These are phyloP conservation scores for Poeciliopsis retropinna DNA, from an alignment of 2,113 vertebrate species.

Conservation along the genomic window DNA sequence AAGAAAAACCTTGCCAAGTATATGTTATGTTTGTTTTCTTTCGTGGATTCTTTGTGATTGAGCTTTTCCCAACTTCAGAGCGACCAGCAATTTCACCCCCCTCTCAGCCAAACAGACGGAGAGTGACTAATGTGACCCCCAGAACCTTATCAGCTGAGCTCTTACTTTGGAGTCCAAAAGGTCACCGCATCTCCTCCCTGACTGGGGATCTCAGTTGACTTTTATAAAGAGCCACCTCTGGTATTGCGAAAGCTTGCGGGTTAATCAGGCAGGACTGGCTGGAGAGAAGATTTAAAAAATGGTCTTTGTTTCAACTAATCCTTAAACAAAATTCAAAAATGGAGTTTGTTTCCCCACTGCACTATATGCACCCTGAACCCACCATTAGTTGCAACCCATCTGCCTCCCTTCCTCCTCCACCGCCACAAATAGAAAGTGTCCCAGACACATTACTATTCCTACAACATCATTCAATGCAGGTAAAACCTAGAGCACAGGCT, in stretches of 20 bases:
- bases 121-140: conserved; percentile 9
- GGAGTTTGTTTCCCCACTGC: conserved; percentile 48
- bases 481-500: conserved; percentile 49
- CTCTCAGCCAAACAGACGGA: conserved; percentile 18
- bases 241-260: conserved; percentile 60
- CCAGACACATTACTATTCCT: conserved; percentile 74
- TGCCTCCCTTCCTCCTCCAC: conserved; percentile 56
- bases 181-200: conserved; percentile 28
- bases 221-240: conserved; percentile 34
- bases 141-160: conserved; percentile 14
- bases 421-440: conserved; percentile 61
- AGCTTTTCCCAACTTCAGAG: not conserved
- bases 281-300: conserved; percentile 31
- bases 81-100: conserved; percentile 9
- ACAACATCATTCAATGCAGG: conserved; percentile 70
- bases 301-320: conserved; percentile 47
- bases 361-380: conserved; percentile 22
- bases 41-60: not conserved
- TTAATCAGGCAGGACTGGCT: conserved; percentile 59
- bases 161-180: conserved; percentile 24
- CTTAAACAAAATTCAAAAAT: conserved; percentile 53
- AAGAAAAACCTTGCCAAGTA: not conserved
- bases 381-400: conserved; percentile 30
- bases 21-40: not conserved
- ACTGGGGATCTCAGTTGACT: conserved; percentile 17